Evolutionary conservation across 2,113 vertebrate species (phyloP).

Genomic region (Ancistrus triradiatus): DNA sequence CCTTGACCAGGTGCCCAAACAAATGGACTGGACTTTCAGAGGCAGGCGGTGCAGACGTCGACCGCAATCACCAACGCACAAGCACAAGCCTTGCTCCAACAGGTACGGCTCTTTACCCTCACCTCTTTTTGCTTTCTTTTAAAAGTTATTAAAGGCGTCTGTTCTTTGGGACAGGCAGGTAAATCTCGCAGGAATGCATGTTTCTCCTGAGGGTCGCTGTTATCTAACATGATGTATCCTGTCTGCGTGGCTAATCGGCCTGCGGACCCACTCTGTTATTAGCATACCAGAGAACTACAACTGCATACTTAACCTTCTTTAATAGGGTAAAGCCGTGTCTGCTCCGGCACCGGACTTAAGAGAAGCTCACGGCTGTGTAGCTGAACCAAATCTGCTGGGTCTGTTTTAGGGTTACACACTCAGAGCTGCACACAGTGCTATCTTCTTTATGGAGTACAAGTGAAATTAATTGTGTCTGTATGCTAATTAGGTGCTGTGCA

Average conservation of each 20-base stretch:
- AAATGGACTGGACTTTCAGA: conserved; percentile 98
- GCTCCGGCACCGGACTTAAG: too few relatives aligned
- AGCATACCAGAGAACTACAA: conserved; percentile 19
- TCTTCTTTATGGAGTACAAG: conserved; percentile 87
- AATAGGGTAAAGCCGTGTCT: too few relatives aligned
- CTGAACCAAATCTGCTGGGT: conserved; percentile 5
- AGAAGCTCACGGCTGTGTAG: too few relatives aligned
- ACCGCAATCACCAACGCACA: conserved; percentile 93
- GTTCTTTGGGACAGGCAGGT: too few relatives aligned
- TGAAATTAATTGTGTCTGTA: conserved; percentile 97
- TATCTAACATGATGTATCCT: conserved; percentile 28
- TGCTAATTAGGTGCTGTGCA: conserved; percentile 93
- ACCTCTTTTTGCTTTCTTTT: too few relatives aligned
- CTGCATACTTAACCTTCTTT: background rate
- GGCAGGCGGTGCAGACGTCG: conserved; percentile 87
- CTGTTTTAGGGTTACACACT: conserved; percentile 12
- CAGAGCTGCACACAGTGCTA: conserved; percentile 61
- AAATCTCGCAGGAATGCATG: conserved; percentile 38
- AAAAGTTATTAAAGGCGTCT: too few relatives aligned
- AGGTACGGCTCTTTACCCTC: conserved; percentile 70
- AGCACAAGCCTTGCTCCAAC: conserved; percentile 96
- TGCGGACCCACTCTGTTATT: conserved; percentile 25
- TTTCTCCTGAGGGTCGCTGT: conserved; percentile 31
- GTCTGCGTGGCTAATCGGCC: conserved; percentile 25
- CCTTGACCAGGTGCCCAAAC: conserved; percentile 82